Base-by-base conservation (phyloP, 2,888 invertebrate genomes). In the Agrotis segetum region DNA sequence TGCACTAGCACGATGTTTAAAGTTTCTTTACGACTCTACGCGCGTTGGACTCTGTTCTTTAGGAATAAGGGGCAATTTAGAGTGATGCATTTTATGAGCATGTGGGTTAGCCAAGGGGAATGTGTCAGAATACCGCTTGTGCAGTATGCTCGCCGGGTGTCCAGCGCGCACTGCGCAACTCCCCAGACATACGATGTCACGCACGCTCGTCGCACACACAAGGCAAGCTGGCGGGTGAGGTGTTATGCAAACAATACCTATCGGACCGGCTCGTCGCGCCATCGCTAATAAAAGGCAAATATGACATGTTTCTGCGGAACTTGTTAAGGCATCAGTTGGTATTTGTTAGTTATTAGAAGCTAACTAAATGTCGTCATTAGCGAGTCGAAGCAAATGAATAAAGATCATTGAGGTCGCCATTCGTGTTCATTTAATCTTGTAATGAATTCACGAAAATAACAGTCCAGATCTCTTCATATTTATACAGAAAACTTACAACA, bases 151-250 rank as follows among this genome's bases (percentile, higher is more conserved):
- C 67, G 88, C 96, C 95, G 89, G 90, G 95, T 96, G 88, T 83
- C 82, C 92, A 94, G 94, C 96, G 95, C 96, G 95, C 95, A 96
- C 94, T 96, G 96, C 96, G 96, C 96, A 96, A 96, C 95, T 96
- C 96, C 93, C 94, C 92, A 92, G 94, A 94, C 93, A 93, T 90
- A 91, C 90, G 89, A 94, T 94, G 94, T 94, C 93, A 93, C 88
- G 87, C 88, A 89, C 90, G 90, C 87, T 69, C 50, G 34, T 58
- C 62, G 77, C 71, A 81, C 77, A 83, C 76, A 81, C 79, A 74
- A 76, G 61, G 82, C 87, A 89, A 84, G 86, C 84, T 83, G 47
- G 46, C 24, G 24, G 65, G 44, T 75, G 75, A 82, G 80, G 76
- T 81, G 80, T 84, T 87, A 85, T 85, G 87, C 84, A 85, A 87